Evolutionary conservation across 2,888 invertebrate genomes (phyloP), one percentile per base, ranked within the genome.

Genomic region (Aromia moschata): DNA sequence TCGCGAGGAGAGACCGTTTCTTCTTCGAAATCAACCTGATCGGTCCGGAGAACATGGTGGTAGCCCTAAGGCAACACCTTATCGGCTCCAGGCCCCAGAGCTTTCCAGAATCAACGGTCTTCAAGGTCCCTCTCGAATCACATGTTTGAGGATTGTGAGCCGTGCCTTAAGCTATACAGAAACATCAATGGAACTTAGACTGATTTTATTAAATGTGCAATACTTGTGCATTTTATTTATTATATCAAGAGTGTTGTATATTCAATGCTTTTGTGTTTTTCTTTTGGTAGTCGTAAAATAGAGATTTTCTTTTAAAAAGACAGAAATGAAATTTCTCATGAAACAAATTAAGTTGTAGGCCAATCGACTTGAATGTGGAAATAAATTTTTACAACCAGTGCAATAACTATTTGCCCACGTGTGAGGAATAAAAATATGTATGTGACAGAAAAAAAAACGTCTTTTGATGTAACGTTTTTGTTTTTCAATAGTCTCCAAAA

Each of bases 41-140:
- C 9, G 83, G 81, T 1, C 83, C 83, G 1, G 83, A 83, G 60
- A 82, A 82, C 65, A 83, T 83, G 72, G 83, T 84, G 56, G 82
- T 83, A 47, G 82, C 80, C 2, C 68, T 81, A 11, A 71, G 78
- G 56, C 80, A 80, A 58, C 80, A 84, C 63, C 77, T 84, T 11
- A 82, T 84, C 10, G 83, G 83, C 38, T 77, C 82, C 11, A 73
- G 84, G 49, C 84, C 84, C 3, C 84, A 84, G 64, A 84, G 84
- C 64, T 80, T 84, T 68, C 84, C 84, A 1, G 84, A 84, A 62
- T 79, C 83, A 11, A 80, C 81, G 64, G 81, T 84, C 17, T 84
- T 83, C 64, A 84, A 84, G 72, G 82, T 85, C 68, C 85, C 86
- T 41, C 78, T 86, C 12, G 86, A 86, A 78, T 85, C 85, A 74